These are phyloP conservation scores for Pseudolaguvia tuberculata DNA, from an alignment of 2,113 vertebrate genomes.

Conservation along the genomic window DNA sequence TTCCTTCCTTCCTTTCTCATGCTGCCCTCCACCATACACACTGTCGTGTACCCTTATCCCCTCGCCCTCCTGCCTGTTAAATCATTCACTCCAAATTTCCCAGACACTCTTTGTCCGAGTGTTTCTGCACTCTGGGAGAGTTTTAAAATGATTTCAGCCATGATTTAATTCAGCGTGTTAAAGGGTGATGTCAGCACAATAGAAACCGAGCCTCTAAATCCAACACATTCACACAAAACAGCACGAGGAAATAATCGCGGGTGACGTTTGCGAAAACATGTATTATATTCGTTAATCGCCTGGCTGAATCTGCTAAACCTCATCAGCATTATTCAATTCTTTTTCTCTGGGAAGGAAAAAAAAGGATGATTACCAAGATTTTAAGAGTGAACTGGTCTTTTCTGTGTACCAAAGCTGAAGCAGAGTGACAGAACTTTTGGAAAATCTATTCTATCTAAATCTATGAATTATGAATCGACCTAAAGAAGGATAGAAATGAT, in stretches of 20 bases:
- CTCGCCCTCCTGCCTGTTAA: conserved; percentile 27
- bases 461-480: not conserved
- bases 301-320: conserved; percentile 88
- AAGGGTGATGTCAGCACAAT: conserved; percentile 82
- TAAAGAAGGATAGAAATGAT: not conserved
- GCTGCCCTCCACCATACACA: too few species aligned
- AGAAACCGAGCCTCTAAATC: conserved; percentile 81
- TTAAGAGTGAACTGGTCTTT: conserved; percentile 60
- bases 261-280: conserved; percentile 86
- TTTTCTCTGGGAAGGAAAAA: conserved; percentile 65
- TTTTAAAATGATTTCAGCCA: conserved; percentile 72
- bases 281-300: conserved; percentile 89
- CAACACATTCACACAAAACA: conserved; percentile 87
- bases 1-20: conserved; percentile 60
- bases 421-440: conserved; percentile 42
- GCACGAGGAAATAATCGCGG: conserved; percentile 78
- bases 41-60: conserved; percentile 30
- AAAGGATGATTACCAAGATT: conserved; percentile 54
- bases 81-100: conserved; percentile 62
- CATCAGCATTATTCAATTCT: conserved; percentile 79
- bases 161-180: conserved; percentile 77
- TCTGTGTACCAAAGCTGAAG: conserved; percentile 61
- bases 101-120: conserved; percentile 66
- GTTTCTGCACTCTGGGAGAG: conserved; percentile 69
- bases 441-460: too few species aligned